Evolutionary conservation across 2,797 vertebrate genomes (phyloP).

Genomic region (Protonibea diacanthus): DNA sequence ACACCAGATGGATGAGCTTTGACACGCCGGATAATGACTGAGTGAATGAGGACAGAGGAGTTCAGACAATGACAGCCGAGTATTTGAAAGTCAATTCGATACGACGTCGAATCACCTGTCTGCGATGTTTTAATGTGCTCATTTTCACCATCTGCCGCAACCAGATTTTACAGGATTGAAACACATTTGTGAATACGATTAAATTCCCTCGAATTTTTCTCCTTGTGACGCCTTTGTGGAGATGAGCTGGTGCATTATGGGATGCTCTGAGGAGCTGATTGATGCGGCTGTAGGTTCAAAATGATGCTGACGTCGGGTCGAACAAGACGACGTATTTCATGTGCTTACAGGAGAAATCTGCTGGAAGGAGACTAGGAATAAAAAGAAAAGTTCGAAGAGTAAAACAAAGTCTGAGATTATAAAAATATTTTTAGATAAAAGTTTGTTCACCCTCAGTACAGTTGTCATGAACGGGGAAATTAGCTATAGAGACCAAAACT

Average conservation of each 20-base stretch:
- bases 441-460: neutral
- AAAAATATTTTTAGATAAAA: neutral
- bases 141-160: constrained; percentile 61
- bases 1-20: constrained; percentile 67
- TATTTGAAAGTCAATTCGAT: constrained; percentile 69
- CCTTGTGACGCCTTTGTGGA: constrained; percentile 22
- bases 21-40: constrained; percentile 52
- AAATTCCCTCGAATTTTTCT: constrained; percentile 10
- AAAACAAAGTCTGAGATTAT: neutral
- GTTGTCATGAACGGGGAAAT: too few relatives aligned
- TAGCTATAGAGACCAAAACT: too few relatives aligned
- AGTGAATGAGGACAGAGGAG: constrained; percentile 48
- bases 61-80: constrained; percentile 52
- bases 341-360: neutral
- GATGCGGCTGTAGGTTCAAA: neutral
- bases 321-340: neutral
- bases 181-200: constrained; percentile 54
- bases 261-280: neutral
- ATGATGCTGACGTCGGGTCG: neutral
- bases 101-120: constrained; percentile 57
- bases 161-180: constrained; percentile 55
- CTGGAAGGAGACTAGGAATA: neutral
- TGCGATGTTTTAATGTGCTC: constrained; percentile 46
- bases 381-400: neutral
- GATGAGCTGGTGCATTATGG: neutral